Evolutionary conservation across 2,888 invertebrate species (phyloP).

Genomic region (Pheosia gnoma): DNA sequence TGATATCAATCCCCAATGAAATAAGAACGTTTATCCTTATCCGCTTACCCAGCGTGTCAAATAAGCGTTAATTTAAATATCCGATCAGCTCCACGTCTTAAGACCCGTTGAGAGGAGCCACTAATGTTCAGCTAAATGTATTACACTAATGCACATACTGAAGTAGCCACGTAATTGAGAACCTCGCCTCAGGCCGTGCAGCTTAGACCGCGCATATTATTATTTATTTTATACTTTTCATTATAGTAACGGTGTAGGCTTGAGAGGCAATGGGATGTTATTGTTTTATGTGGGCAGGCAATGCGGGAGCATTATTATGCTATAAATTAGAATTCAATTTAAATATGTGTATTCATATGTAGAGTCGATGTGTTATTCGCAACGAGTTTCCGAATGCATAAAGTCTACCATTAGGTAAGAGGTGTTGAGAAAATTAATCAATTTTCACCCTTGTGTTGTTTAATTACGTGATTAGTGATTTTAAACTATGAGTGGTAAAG

Average conservation of each 20-base stretch:
- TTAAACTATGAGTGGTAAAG: no score
- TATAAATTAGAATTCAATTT: no score
- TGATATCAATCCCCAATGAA: not conserved
- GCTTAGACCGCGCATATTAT: conserved; percentile 30
- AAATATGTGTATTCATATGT: no score
- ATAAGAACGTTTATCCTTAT: not conserved
- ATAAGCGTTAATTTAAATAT: conserved; percentile 2
- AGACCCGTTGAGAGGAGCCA: not conserved
- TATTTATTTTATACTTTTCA: conserved; percentile 42
- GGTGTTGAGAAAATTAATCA: no score
- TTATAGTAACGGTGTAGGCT: conserved; percentile 34
- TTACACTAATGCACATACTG: conserved; percentile 42
- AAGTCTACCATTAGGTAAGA: no score
- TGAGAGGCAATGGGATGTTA: conserved; percentile 10
- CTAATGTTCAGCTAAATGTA: conserved; percentile 36
- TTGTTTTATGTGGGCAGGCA: no score
- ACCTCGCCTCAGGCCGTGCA: conserved; percentile 31
- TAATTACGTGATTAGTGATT: no score
- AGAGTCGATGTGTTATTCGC: no score
- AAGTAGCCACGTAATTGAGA: conserved; percentile 47
- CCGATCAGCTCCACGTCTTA: conserved; percentile 7
- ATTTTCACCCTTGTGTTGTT: no score
- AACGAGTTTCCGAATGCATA: no score
- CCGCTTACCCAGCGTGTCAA: not conserved
- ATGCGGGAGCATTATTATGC: no score